Base-by-base conservation (phyloP, 2,113 vertebrate species). In the Strigops habroptila region DNA sequence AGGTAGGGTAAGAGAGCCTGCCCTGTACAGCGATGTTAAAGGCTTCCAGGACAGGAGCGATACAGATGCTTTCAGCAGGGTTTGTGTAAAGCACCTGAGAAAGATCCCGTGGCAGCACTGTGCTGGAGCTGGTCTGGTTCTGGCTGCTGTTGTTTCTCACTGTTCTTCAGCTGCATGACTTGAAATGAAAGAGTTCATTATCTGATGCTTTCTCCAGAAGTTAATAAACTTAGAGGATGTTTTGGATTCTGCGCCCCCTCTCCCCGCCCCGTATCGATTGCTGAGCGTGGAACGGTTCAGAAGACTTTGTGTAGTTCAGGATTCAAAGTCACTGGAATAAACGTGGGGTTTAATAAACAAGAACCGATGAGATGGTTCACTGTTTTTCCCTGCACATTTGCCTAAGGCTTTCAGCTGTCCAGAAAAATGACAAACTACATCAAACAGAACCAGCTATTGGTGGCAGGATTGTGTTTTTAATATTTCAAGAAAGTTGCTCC, bases 391-490 rank as follows among this genome's bases (percentile, higher is more conserved):
- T 83, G 70, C 59, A 41, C 23, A 51, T 92, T 96, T 93, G 84
- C 91, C 96, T 95, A 82, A 88, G 94, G 96, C 94, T 95, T 96
- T 93, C 77, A 93, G 91, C 94, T 96, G 87, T 93, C 93, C 86
- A 85, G 89, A 91, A 94, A 67, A 94, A 97, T 93, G 88, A 96
- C 82, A 85, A 88, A 92, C 52, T 90, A 12, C 63, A 92, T 96
- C 77, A 92, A 94, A 91, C 71, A 95, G 55, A 93, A 65, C 39
- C 41, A 81, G 59, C 94, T 96, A 95, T 75, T 94, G 87, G 90
- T 95, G 74, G 53, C 44, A 82, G 49, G 49, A 7, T 43, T 18
- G 8, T 64, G 80, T 60, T 93, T 93, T 77, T 59, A 80, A 65
- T 84, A 63, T 57, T 96, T 88, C 41, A 83, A 69, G 74, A 85